phyloP scores from a whole-genome alignment of 2,888 invertebrate genomes.

The Clusia tigrina region DNA sequence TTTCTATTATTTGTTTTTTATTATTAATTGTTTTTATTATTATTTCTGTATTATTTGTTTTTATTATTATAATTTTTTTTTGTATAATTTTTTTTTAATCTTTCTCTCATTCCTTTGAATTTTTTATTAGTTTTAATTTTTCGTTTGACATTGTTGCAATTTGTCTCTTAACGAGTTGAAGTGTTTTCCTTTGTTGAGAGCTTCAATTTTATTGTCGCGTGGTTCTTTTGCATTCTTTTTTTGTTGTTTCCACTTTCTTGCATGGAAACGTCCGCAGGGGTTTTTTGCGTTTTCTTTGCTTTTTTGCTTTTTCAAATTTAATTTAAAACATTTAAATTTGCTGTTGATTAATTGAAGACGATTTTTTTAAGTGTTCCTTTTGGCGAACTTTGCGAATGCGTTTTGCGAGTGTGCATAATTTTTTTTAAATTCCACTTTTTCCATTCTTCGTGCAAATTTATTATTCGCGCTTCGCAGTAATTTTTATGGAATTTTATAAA shows the following conservation, averaged over 20 bases:
- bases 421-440: neutral
- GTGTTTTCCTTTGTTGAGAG: slow-evolving; percentile 1
- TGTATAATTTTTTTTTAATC: too few species aligned
- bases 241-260: neutral
- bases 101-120: too few species aligned
- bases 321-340: neutral
- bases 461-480: neutral
- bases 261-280: neutral
- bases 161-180: neutral
- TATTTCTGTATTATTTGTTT: neutral
- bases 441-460: neutral
- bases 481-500: slow-evolving; percentile 41
- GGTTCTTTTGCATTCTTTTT: neutral
- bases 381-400: neutral
- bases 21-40: too few species aligned
- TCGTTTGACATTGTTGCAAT: neutral
- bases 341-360: slow-evolving; percentile 2
- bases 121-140: too few species aligned
- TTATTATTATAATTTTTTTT: neutral
- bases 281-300: neutral
- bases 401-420: neutral
- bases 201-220: slow-evolving; percentile 9
- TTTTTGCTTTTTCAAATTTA: neutral
- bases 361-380: neutral
- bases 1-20: too few species aligned